Evolutionary conservation across 2,888 invertebrate genomes (phyloP).

Genomic region (Diloba caeruleocephala): DNA sequence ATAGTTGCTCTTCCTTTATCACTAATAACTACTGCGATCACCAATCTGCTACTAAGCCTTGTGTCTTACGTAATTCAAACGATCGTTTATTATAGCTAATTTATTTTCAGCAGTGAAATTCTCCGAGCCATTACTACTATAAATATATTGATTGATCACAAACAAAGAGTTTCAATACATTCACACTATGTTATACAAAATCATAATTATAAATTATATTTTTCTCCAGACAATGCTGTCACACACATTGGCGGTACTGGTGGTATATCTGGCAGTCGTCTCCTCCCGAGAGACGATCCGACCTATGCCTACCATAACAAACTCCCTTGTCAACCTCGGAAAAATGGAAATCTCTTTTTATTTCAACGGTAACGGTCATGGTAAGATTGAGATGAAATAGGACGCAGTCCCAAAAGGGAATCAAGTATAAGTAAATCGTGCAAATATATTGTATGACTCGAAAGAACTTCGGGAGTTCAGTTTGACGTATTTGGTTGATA

Average conservation of each 20-base stretch:
- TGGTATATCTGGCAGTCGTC: conserved; percentile 55
- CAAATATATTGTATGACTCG: conserved; percentile 8
- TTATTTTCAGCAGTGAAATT: no score
- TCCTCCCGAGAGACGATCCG: conserved; percentile 62
- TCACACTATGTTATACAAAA: no score
- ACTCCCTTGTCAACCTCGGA: conserved; percentile 81
- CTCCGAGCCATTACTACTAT: neutral
- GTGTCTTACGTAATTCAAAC: no score
- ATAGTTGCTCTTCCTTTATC: no score
- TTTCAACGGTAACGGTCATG: conserved; percentile 71
- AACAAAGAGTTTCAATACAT: conserved; percentile 10
- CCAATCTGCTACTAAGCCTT: no score
- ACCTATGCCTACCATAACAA: conserved; percentile 71
- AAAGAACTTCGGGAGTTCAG: conserved; percentile 1
- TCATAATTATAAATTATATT: conserved; percentile 10
- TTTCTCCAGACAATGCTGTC: conserved; percentile 58
- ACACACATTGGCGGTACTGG: conserved; percentile 45
- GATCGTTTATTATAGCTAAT: no score
- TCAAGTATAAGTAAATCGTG: conserved; percentile 19
- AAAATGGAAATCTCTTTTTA: conserved; percentile 83
- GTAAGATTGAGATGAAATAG: conserved; percentile 56
- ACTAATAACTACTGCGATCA: no score
- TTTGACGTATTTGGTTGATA: conserved; percentile 8
- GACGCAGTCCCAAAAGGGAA: conserved; percentile 10
- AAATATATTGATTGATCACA: neutral